These are phyloP conservation scores for Scomber scombrus DNA, from an alignment of 2,113 vertebrate genomes.

Conservation along the genomic window DNA sequence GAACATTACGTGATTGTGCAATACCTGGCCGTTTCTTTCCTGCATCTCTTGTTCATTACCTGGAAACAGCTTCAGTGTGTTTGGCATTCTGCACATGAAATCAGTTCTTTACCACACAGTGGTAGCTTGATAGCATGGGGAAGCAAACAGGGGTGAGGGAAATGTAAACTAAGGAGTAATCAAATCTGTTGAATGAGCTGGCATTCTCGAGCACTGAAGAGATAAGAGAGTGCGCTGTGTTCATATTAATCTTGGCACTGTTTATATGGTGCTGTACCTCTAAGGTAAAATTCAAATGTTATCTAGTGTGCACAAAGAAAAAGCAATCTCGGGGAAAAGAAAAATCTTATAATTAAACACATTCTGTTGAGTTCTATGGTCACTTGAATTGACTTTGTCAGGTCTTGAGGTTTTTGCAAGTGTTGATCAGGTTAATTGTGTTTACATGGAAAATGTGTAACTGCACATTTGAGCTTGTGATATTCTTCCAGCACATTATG, in stretches of 20 bases:
- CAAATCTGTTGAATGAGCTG: conserved; percentile 74
- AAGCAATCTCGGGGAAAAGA: conserved; percentile 9
- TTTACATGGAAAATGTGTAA: neutral
- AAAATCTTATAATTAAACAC: conserved; percentile 35
- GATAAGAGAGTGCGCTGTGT: conserved; percentile 56
- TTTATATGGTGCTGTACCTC: conserved; percentile 40
- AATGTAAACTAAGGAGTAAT: conserved; percentile 76
- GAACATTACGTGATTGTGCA: conserved; percentile 44
- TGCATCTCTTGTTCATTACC: conserved; percentile 62
- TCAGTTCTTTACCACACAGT: conserved; percentile 31
- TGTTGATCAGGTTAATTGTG: conserved; percentile 33
- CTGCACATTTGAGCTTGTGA: neutral
- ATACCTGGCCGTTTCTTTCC: conserved; percentile 40
- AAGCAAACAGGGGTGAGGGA: conserved; percentile 63
- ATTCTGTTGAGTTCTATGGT: neutral
- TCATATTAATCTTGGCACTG: conserved; percentile 58
- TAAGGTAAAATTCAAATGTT: conserved; percentile 33
- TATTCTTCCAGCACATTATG: neutral
- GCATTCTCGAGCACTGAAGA: conserved; percentile 48
- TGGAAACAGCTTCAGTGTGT: conserved; percentile 38
- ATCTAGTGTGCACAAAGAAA: conserved; percentile 39
- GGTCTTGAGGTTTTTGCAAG: neutral
- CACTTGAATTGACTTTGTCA: conserved; percentile 5
- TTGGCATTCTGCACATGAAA: conserved; percentile 61
- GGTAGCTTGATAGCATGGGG: conserved; percentile 54